phyloP scores from a whole-genome alignment of 1,140 invertebrate genomes.

The Drosophila mojavensis region DNA sequence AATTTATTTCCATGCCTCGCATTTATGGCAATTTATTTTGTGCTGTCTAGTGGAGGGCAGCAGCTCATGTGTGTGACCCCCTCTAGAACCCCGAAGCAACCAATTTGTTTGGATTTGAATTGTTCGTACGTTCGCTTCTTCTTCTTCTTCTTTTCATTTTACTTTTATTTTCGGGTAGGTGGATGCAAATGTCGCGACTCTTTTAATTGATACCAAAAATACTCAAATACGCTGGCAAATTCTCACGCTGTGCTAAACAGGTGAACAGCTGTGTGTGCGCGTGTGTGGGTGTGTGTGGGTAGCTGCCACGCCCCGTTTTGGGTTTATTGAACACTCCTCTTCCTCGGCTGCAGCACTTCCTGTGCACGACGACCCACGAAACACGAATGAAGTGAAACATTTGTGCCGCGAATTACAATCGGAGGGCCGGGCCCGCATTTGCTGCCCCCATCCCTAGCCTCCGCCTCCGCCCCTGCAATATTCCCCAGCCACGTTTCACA shows the following conservation, averaged over 20 bases:
- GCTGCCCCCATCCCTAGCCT: constrained; percentile 35
- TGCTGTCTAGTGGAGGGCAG: constrained; percentile 40
- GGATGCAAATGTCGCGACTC: constrained; percentile 35
- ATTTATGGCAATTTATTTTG: constrained; percentile 78
- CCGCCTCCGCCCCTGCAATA: constrained; percentile 1
- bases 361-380: constrained; percentile 60
- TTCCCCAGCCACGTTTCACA: constrained; percentile 35
- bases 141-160: neutral
- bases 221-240: constrained; percentile 4
- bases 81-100: neutral
- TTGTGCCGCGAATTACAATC: constrained; percentile 79
- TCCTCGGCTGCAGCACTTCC: constrained; percentile 57
- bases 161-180: constrained; percentile 23
- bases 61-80: constrained; percentile 20
- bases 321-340: constrained; percentile 20
- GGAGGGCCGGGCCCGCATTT: constrained; percentile 60
- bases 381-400: constrained; percentile 81
- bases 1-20: constrained; percentile 72
- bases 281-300: constrained; percentile 24
- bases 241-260: constrained; percentile 45
- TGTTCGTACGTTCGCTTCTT: neutral
- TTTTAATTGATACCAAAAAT: constrained; percentile 51
- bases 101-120: constrained; percentile 19
- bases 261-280: constrained; percentile 37
- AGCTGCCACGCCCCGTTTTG: constrained; percentile 19